Base-by-base conservation (phyloP, 1,140 invertebrate genomes). In the Hyphantria cunea region DNA sequence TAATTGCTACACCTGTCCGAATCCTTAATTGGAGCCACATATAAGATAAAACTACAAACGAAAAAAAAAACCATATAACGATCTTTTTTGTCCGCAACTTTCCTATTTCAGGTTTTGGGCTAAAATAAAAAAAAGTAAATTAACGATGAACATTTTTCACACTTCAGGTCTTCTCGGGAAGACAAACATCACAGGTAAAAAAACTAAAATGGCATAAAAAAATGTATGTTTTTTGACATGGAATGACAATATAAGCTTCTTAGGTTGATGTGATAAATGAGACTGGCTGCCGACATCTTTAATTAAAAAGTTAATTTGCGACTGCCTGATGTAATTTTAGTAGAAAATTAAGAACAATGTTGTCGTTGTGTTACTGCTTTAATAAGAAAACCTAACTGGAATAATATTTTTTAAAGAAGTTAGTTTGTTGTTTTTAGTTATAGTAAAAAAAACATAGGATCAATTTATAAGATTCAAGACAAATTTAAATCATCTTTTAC, bases 121-220 rank as follows among this genome's bases (percentile, higher is more conserved):
- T 84, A 86, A 79, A 76, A 72, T 72, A 73, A 80, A 82, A 79
- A 83, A 72, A 74, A 48, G 72, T 81, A 76, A 86, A 88, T 85
- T 88, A 87, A 88, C 80, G 82, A 87, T 86, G 84, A 85, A 86
- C 77, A 82, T 91, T 89, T 90, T 91, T 90, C 89, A 88, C 82
- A 81, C 86, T 91, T 85, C 88, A 92, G 90, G 91, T 91, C 91
- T 92, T 92, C 90, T 92, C 89, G 91, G 91, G 84, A 92, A 92
- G 89, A 92, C 90, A 83, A 92, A 91, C 83, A 89, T 91, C 75
- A 91, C 90, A 92, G 91, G 91, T 92, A 92, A 92, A 79, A 59
- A 74, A 58, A 64, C 74, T 67, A 67, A 63, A 73, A 72, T 66
- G 17, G 17, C 17, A 25, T 25, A 25, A 68, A 68, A 77, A 69